Base-by-base conservation (phyloP, 2,113 vertebrate genomes). In the Rhinopomastus cyanomelas region DNA sequence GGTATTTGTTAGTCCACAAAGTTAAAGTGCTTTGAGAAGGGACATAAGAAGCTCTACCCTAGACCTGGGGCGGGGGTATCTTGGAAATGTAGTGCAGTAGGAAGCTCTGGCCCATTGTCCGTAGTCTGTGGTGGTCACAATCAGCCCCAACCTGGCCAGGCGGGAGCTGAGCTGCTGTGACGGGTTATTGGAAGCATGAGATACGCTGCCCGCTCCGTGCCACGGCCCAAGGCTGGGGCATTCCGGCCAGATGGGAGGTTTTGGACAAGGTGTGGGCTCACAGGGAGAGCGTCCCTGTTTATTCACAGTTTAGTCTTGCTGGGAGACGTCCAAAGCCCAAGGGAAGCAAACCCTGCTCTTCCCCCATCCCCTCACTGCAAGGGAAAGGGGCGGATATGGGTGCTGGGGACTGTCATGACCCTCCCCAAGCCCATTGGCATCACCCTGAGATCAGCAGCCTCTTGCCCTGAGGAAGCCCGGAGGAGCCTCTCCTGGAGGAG, bases 21-120 rank as follows among this genome's bases (percentile, higher is more conserved):
- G 94, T 96, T 97, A 98, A 97, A 98, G 97, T 98, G 97, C 97
- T 96, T 97, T 85, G 93, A 97, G 93, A 95, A 96, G 93, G 93
- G 95, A 59, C 59, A 82, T 84, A 85, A 92, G 60, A 89, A 92
- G 88, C 92, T 93, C 95, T 79, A 73, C 21, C 62, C 71, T 49
- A 39, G 61, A 2, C 30, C 29, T 9, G 2, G 19, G n/a, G 27
- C n/a, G 66, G 90, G 81, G 72, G 71, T 23, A 12, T 53, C 68
- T 72, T 13, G 73, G 90, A 80, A 37, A 36, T 62, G 92, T 95
- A 94, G 95, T 96, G 94, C 94, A 93, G 74, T 85, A 89, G 91
- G 88, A 93, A 93, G 94, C 73, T 87, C 92, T 78, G 66, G 91
- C 94, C 96, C 32, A 29, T 85, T 60, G 80, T 19, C 93, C 75